Evolutionary conservation across 2,113 vertebrate species (phyloP), one percentile per base, ranked within the genome.

Genomic region (Gavialis gangeticus): DNA sequence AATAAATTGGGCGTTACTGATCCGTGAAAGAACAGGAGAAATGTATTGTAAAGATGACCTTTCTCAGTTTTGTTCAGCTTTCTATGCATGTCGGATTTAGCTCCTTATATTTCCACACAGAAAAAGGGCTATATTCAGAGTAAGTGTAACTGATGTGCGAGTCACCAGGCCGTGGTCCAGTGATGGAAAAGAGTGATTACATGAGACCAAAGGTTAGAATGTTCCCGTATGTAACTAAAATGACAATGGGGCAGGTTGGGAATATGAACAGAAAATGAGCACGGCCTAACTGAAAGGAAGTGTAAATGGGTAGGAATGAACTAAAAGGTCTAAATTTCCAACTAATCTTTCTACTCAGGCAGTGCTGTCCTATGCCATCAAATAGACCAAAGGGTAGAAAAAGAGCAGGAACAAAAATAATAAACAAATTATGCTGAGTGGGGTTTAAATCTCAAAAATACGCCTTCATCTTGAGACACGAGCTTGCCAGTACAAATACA

Each of bases 301-400:
- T 54, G 3, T 71, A 66, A 63, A 78, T 62, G 24, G 30, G 19
- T 73, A 5, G 16, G 3, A 46, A 34, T 0, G 0, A 17, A 79
- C 34, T 12, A 79, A 60, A 0, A 4, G 5, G 63, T 83, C 46
- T 60, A 46, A 28, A 77, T 34, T 88, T 60, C 28, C 55, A 27
- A 3, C 4, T 0, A 0, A 0, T 85, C 55, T 78, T 56, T 2
- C 17, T 80, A 46, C 4, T 13, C 62, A 8, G 7, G 27, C 54
- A 85, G 67, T 60, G 8, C 10, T 75, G 24, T 12, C 34, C 87
- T 73, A 69, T 37, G 30, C 27, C 10, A 78, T 62, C 8, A 1
- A 73, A 64, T 79, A 24, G 27, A 34, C 66, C 9, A 34, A 81
- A 83, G 6, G 0, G 10, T 25, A 8, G 21, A 21, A 1, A 55